These are phyloP conservation scores for Chelonus formosanus DNA, from an alignment of 2,888 invertebrate genomes.

Conservation along the genomic window DNA sequence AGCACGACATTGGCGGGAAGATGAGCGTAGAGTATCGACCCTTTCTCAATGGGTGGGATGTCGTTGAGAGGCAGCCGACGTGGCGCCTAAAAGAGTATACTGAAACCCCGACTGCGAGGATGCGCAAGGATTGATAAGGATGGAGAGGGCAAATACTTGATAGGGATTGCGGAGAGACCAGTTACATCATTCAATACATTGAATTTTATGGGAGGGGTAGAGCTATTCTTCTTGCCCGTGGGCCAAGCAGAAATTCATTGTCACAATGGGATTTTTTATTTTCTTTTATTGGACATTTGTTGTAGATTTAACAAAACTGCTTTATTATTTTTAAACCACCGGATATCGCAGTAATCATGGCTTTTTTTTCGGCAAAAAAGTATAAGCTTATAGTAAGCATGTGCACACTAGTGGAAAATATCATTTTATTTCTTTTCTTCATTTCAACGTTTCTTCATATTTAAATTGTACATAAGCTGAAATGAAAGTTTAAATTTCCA, in stretches of 20 bases:
- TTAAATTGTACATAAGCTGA: no score
- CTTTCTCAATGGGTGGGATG: constrained; percentile 21
- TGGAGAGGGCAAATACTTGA: constrained; percentile 11
- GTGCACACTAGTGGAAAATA: no score
- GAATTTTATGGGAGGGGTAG: no score
- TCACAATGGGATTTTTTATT: constrained; percentile 6
- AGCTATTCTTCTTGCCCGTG: constrained; percentile 1
- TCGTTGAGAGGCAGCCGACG: constrained; percentile 44
- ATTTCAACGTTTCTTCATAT: no score
- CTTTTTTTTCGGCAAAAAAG: no score
- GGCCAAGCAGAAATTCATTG: constrained; percentile 19
- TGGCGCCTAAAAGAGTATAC: constrained; percentile 46
- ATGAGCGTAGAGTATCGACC: constrained; percentile 37
- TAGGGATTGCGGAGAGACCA: constrained; percentile 14
- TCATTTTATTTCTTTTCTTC: no score
- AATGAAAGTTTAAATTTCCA: no score
- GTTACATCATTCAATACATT: constrained; percentile 25
- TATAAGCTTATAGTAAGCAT: no score
- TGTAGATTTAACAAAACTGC: no score
- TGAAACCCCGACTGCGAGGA: constrained; percentile 41
- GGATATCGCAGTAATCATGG: no score
- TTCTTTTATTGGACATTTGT: neutral
- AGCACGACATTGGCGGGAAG: constrained; percentile 28
- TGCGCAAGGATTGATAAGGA: constrained; percentile 16
- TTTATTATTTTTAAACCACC: no score